Base-by-base conservation (phyloP, 2,113 vertebrate genomes). In the Australoheros scitulus region DNA sequence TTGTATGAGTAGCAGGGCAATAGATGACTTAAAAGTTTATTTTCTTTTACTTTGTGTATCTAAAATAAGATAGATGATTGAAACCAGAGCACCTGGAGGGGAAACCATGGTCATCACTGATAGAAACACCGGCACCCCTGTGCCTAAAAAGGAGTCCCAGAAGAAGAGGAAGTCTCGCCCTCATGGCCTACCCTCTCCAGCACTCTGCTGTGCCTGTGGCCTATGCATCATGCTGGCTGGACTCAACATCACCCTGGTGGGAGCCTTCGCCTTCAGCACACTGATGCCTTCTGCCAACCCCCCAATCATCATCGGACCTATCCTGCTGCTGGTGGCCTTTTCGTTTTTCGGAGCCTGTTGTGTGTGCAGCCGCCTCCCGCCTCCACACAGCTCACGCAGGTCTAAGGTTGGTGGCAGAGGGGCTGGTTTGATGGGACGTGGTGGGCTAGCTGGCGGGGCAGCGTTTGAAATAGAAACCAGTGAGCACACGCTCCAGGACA, bases 221-320 rank as follows among this genome's bases (percentile, higher is more conserved):
- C 96, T 99, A n/a, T 99, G 98, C 95, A 96, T 98, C 94, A 97
- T 99, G 97, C 94, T 99, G 52, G 98, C 97, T 0, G 98, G 98
- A 80, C 97, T 99, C 91, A 99, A 99, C 95, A 98, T 99, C 94
- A 99, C 98, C 8, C 92, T 99, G 74, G 97, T 98, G 89, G 98
- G 98, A 24, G 97, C 97, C 0, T 98, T 99, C 58, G 97, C 97
- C 68, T 97, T 98, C 77, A 96, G 96, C 83, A 97, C 97, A 17
- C 96, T 97, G 87, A 90, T 98, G 70, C 97, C 97, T 0, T 60
- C 96, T 76, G 95, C 96, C 95, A 99, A 99, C 85, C 97, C 96
- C 4, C 97, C 97, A 7, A 98, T 99, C 81, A 94, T 99, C 87
- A 97, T 98, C 0, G 98, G 98, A 9, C 98, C 97, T 14, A 95